Conservation (phyloP, 2,888 invertebrate species). For the Parnassius apollo region DNA sequence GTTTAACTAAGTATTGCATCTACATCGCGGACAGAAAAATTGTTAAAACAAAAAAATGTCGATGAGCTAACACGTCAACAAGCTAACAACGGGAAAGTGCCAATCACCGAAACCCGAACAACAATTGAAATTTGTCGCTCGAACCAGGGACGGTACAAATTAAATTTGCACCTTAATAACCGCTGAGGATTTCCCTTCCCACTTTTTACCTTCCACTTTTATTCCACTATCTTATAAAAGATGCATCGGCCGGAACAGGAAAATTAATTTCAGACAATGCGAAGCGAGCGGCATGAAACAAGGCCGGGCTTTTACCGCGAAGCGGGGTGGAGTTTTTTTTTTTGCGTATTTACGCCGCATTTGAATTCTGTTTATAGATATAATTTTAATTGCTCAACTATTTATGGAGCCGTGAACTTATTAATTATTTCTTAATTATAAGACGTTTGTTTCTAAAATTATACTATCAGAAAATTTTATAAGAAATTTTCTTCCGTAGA, state of each 20-base stretch:
- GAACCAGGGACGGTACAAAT: constrained; percentile 40
- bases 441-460: background rate
- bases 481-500: background rate
- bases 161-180: constrained; percentile 49
- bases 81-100: constrained; percentile 15
- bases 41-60: background rate
- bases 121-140: constrained; percentile 35
- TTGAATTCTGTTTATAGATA: constrained; percentile 28
- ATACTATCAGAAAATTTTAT: background rate
- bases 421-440: background rate
- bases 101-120: constrained; percentile 41
- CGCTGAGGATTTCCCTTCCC: constrained; percentile 33
- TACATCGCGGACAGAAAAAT: too few relatives aligned
- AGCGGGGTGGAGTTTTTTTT: constrained; percentile 20
- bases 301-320: constrained; percentile 35
- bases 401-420: background rate
- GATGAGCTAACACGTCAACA: constrained; percentile 5
- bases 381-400: constrained; percentile 19
- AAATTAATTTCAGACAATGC: constrained; percentile 75
- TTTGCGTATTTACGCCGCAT: constrained; percentile 32
- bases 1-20: too few relatives aligned
- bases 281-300: constrained; percentile 44
- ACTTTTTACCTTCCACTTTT: constrained; percentile 51
- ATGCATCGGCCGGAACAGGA: constrained; percentile 70
- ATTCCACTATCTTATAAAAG: constrained; percentile 72